These are phyloP conservation scores for Pseudomyrmex cubaensis DNA, from an alignment of 1,140 invertebrate genomes.

Conservation along the genomic window DNA sequence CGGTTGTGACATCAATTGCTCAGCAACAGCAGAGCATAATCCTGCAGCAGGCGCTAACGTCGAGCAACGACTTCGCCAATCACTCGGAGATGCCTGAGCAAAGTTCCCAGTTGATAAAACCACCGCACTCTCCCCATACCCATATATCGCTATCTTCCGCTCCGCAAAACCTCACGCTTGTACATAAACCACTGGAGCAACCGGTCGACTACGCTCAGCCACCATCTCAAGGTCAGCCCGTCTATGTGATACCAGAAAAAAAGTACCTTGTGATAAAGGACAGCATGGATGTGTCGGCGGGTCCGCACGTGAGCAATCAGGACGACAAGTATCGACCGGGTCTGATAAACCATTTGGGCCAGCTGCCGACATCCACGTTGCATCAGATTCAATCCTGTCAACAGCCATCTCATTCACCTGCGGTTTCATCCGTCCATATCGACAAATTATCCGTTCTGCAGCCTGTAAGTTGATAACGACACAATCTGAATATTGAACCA, in stretches of 20 bases:
- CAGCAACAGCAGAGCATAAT: conserved; percentile 82
- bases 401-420: conserved; percentile 78
- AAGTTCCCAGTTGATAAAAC: conserved; percentile 78
- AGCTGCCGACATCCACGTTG: conserved; percentile 75
- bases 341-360: conserved; percentile 79
- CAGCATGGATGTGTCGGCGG: conserved; percentile 76
- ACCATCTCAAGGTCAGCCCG: conserved; percentile 71
- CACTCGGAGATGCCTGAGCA: conserved; percentile 77
- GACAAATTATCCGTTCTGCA: conserved; percentile 80
- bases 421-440: conserved; percentile 79
- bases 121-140: conserved; percentile 80
- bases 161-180: conserved; percentile 77
- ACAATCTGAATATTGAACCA: neutral
- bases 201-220: conserved; percentile 82
- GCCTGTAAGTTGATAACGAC: conserved; percentile 72
- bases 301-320: conserved; percentile 74
- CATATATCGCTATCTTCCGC: conserved; percentile 76
- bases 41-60: conserved; percentile 80
- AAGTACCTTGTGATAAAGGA: conserved; percentile 83
- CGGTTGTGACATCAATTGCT: conserved; percentile 81
- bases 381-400: conserved; percentile 79
- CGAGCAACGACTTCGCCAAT: conserved; percentile 75
- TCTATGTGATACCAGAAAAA: conserved; percentile 79
- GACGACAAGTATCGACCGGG: conserved; percentile 81
- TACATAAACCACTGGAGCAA: conserved; percentile 79